phyloP scores from a whole-genome alignment of 2,888 invertebrate species.

The Crossocerus cetratus region DNA sequence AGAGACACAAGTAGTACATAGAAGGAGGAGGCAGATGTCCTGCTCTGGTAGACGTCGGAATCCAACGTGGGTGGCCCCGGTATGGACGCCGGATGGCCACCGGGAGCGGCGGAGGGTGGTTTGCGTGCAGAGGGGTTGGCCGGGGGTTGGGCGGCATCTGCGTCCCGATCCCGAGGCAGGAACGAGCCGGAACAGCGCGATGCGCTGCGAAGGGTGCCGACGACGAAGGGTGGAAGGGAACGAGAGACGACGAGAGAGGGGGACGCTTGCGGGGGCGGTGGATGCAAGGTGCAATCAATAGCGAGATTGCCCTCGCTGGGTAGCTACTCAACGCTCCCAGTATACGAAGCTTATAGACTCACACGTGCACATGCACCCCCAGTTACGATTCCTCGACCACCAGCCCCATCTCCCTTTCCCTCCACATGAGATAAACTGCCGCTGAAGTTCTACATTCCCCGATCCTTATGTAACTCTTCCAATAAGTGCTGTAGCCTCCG shows the following conservation, averaged over 20 bases:
- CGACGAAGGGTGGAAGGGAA: constrained; percentile 4
- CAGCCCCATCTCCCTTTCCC: neutral
- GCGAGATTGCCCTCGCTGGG: constrained; percentile 63
- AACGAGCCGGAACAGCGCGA: neutral
- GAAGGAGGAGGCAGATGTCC: too few relatives aligned
- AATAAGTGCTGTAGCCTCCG: too few relatives aligned
- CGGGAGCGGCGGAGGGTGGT: constrained; percentile 11
- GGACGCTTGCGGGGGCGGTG: constrained; percentile 43
- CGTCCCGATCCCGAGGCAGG: neutral
- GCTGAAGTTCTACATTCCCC: neutral
- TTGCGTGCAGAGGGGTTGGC: neutral
- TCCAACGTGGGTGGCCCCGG: too few relatives aligned
- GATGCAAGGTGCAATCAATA: constrained; percentile 65
- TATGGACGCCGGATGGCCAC: too few relatives aligned
- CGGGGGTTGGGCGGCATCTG: constrained; percentile 6
- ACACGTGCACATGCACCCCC: constrained; percentile 22
- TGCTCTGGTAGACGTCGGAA: too few relatives aligned
- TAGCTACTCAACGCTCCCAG: constrained; percentile 56
- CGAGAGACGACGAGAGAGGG: constrained; percentile 23
- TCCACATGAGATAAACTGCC: neutral
- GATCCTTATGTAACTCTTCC: neutral
- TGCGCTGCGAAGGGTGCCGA: neutral
- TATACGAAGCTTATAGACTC: constrained; percentile 56
- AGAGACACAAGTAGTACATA: too few relatives aligned
- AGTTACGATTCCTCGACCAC: constrained; percentile 54